Evolutionary conservation across 2,113 vertebrate genomes (phyloP), one percentile per base, ranked within the genome.

Genomic region (Tiliqua scincoides): DNA sequence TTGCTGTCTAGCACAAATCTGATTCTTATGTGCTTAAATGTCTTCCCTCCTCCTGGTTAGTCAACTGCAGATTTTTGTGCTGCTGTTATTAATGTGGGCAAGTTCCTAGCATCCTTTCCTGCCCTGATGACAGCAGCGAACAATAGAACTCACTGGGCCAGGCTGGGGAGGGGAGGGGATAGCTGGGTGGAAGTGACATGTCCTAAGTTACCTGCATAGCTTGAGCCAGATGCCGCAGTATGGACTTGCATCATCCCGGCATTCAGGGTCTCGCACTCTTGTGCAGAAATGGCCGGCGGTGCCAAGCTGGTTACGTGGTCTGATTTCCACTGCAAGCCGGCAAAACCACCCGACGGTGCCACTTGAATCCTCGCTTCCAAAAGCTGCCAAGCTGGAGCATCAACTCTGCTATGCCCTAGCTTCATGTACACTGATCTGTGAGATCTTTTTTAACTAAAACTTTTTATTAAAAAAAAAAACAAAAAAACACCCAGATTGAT

Each of bases 341-440:
- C 83, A 90, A 93, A 91, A 91, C 72, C 27, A 65, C 89, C 85
- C 91, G 95, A 92, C 43, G 90, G 65, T 85, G 77, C 92, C 92
- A 67, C 17, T 91, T 91, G 91, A 94, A 90, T 93, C 90, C 68
- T 94, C 94, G 91, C 96, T 96, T 95, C 96, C 95, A 96, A 95
- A 96, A 94, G 91, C 91, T 92, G 95, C 96, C n/a, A 96, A 96
- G 93, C 93, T 94, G 93, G 91, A 95, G 91, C 94, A 95, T 93
- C 94, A 62, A 84, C 95, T 95, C 93, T 90, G 89, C 77, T 48
- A 75, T 97, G 96, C 96, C 93, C 94, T 97, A 95, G 95, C 95
- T 96, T 95, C 95, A 95, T 95, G 89, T 96, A 52, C 94, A 95
- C 95, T 96, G 94, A 96, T 94, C 93, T 95, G 94, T 95, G 95